Base-by-base conservation (phyloP, 2,797 vertebrate genomes). In the Chrysocyon brachyurus region DNA sequence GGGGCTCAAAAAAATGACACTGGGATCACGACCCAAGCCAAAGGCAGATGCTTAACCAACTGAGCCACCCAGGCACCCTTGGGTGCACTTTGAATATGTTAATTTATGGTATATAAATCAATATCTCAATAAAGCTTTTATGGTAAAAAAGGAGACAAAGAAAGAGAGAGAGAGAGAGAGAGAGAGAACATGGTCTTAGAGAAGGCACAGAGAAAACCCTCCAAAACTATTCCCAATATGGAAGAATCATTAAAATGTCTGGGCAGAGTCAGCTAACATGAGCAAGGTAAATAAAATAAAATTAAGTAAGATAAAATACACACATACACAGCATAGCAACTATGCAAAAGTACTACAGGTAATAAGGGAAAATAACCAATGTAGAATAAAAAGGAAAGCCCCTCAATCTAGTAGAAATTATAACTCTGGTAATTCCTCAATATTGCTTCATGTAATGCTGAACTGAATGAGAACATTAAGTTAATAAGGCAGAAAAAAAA, bases 201-300 rank as follows among this genome's bases (percentile, higher is more conserved):
- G 61, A 64, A 33, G 22, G 26, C 36, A 17, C 2, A 19, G 33
- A 4, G 12, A 33, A 46, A n/a, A 24, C 2, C 3, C 56, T 31
- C 73, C 8, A 73, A 78, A 49, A 57, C 77, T 57, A 52, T 83
- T 95, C 59, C 79, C 21, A 40, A 77, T 59, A 49, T 78, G 54
- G 36, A 90, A 95, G 49, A 92, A 66, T 36, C 63, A 87, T 40
- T 87, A 78, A 86, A 82, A 82, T 87, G 4, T 33, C 31, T 92
- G 28, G 49, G 26, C 33, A 78, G 33, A 54, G 40, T 66, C 33
- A 94, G 49, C 46, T 70, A 36, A 72, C 14, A 57, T 12, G 9
- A 96, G n/a, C 24, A 57, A 88, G 22, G 21, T 77, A 49, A 77
- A 57, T 3, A 57, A 56, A 6, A 93, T 59, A 87, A 77, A 28